Evolutionary conservation across 2,888 invertebrate species (phyloP).

Genomic region (Daptonema setosum): DNA sequence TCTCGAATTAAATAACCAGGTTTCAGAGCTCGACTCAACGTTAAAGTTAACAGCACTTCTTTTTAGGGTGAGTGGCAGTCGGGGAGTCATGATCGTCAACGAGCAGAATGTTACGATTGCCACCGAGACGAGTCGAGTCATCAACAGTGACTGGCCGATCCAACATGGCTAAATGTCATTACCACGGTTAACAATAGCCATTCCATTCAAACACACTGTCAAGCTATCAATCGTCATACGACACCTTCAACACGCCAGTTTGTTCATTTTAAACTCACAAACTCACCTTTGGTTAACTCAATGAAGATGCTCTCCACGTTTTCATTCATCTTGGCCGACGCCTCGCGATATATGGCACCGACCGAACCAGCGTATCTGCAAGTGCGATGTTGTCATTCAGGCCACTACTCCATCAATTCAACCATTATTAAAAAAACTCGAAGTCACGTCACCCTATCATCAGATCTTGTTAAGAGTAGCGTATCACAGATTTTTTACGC

Average conservation of each 20-base stretch:
- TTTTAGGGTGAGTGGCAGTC: not conserved
- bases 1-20: not conserved
- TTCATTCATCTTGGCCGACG: conserved; percentile 34
- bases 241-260: not conserved
- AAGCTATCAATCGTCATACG: no score
- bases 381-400: not conserved
- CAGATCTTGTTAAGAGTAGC: not conserved
- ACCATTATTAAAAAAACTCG: not conserved
- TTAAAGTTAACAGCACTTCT: not conserved
- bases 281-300: conserved; percentile 28
- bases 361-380: conserved; percentile 32
- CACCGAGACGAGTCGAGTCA: not conserved
- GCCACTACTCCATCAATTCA: not conserved
- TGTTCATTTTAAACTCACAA: not conserved
- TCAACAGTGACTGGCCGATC: not conserved
- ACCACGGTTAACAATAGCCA: not conserved
- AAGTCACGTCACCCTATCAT: not conserved
- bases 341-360: conserved; percentile 32
- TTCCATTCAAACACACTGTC: not conserved
- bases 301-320: conserved; percentile 32
- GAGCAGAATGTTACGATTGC: not conserved
- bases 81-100: not conserved
- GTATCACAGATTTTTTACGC: not conserved
- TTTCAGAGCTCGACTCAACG: not conserved
- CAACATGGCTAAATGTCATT: no score